These are phyloP conservation scores for Phymanthus crucifer DNA, from an alignment of 92 coral and sea anemone species.

Conservation along the genomic window DNA sequence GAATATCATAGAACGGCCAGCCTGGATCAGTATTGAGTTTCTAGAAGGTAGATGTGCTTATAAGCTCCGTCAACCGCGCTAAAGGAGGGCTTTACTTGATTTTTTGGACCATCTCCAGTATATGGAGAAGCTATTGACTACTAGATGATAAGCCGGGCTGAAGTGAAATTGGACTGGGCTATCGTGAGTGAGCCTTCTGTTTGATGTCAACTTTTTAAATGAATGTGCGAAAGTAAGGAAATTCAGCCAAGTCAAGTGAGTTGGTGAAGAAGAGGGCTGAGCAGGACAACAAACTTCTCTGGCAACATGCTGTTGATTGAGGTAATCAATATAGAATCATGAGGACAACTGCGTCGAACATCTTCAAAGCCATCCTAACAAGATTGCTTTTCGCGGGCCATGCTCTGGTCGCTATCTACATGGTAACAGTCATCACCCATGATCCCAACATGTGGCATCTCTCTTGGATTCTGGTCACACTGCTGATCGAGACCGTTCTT, in stretches of 20 bases:
- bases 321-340: constrained; percentile 2
- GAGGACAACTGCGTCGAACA: constrained; percentile 48
- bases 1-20: background rate
- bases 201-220: background rate
- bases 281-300: background rate
- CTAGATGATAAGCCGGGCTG: background rate
- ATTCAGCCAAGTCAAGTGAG: background rate
- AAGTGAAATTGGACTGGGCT: background rate
- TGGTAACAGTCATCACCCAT: constrained; percentile 71
- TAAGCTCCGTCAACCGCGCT: no score
- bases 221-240: background rate
- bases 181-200: background rate
- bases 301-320: background rate
- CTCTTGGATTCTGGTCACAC: constrained; percentile 64
- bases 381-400: constrained; percentile 82
- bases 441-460: constrained; percentile 68
- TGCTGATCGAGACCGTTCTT: constrained; percentile 70
- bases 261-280: background rate
- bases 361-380: constrained; percentile 80
- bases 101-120: no score
- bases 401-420: constrained; percentile 74
- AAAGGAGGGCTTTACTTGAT: no score
- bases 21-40: no score
- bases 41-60: no score
- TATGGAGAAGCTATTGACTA: no score